phyloP scores from a whole-genome alignment of 2,888 invertebrate species.

The Zeuzera pyrina region DNA sequence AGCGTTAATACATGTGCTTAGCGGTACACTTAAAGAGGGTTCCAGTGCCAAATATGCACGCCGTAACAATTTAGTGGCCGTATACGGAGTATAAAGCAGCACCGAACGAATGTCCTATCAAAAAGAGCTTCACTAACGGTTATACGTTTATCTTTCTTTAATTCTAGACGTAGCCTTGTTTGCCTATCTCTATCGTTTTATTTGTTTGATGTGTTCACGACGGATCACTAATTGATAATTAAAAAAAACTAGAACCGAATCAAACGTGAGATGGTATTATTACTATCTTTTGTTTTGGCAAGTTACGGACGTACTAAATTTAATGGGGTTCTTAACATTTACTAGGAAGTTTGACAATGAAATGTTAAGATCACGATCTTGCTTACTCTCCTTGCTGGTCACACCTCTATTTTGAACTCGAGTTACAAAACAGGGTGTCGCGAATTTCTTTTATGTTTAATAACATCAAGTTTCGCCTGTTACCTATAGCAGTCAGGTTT shows the following conservation, averaged over 20 bases:
- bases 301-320: no score
- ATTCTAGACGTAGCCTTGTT: slow-evolving; percentile 21
- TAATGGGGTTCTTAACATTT: no score
- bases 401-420: no score
- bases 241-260: no score
- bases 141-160: slow-evolving; percentile 25
- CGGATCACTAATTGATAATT: no score
- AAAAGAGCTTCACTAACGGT: slow-evolving; percentile 21
- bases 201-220: slow-evolving; percentile 19
- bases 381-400: no score
- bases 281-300: no score
- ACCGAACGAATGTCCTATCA: slow-evolving; percentile 31
- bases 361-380: no score
- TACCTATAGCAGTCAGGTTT: slow-evolving; percentile 45
- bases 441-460: no score
- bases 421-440: no score
- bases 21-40: slow-evolving; percentile 55
- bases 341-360: no score
- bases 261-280: no score
- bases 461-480: slow-evolving; percentile 33
- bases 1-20: slow-evolving; percentile 59
- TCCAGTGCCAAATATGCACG: slow-evolving; percentile 63
- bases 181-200: slow-evolving; percentile 32
- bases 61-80: slow-evolving; percentile 51
- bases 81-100: slow-evolving; percentile 54